phyloP scores from a whole-genome alignment of 1,140 invertebrate genomes.

The Dreissena polymorpha region DNA sequence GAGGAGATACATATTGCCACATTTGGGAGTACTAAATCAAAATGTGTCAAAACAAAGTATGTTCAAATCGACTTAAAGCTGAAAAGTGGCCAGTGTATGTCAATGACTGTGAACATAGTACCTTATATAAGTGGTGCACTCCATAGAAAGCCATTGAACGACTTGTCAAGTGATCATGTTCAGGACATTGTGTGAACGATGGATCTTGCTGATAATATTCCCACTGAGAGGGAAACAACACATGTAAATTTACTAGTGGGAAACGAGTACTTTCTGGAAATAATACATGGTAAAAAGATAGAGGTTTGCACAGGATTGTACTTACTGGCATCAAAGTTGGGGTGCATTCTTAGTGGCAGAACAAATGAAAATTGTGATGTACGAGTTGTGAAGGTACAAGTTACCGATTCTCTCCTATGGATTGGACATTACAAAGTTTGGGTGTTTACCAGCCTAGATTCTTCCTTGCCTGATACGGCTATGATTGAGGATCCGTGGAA shows the following conservation, averaged over 20 bases:
- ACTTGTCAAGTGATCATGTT: background rate
- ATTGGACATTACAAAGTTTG: background rate
- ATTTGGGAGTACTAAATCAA: background rate
- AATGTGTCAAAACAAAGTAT: background rate
- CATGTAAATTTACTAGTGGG: background rate
- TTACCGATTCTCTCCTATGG: conserved; percentile 23
- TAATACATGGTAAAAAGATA: background rate
- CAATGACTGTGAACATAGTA: conserved; percentile 11
- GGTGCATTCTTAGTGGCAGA: background rate
- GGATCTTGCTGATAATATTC: background rate
- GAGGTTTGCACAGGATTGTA: background rate
- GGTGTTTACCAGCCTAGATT: background rate
- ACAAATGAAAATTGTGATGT: background rate
- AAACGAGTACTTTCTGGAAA: conserved; percentile 30
- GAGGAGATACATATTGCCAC: no score
- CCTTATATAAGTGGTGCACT: no score
- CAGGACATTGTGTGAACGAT: conserved; percentile 17
- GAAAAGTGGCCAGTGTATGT: conserved; percentile 4
- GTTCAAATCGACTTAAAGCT: conserved; percentile 12
- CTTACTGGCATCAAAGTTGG: conserved; percentile 7
- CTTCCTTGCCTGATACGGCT: no score
- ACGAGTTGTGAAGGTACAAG: background rate
- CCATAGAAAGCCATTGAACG: background rate
- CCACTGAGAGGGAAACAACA: background rate
- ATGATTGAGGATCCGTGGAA: background rate